A percentile compares a stretch with the other conserved stretches of the same genome.
Conservation (phyloP, 2,113 vertebrate species). For the Cryptotis parvus region DNA sequence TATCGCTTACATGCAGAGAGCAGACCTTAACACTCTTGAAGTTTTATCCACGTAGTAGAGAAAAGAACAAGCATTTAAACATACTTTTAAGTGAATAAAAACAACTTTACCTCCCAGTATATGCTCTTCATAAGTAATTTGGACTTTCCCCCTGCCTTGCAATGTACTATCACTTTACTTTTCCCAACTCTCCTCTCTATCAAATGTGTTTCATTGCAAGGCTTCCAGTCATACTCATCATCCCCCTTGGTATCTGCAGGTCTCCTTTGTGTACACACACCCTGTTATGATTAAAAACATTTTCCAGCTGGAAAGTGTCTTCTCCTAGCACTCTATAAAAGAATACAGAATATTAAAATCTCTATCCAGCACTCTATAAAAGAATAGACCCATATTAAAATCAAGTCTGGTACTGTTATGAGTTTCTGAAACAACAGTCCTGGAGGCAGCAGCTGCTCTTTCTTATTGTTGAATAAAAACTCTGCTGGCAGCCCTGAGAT, state of each 20-base stretch:
- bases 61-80: slow-evolving; percentile 11
- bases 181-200: background rate
- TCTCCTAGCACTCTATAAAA: slow-evolving; percentile 57
- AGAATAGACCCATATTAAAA: slow-evolving; percentile 80
- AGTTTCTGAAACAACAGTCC: slow-evolving; percentile 70
- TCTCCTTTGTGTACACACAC: slow-evolving; percentile 39
- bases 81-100: slow-evolving; percentile 35
- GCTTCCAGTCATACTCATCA: background rate
- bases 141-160: background rate
- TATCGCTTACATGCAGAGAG: background rate
- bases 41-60: background rate
- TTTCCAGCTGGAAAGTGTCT: slow-evolving; percentile 71
- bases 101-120: background rate
- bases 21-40: background rate
- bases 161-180: slow-evolving; percentile 2
- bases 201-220: slow-evolving; percentile 24
- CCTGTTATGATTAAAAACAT: slow-evolving; percentile 67
- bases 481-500: slow-evolving; percentile 55
- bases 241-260: slow-evolving; percentile 27
- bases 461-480: slow-evolving; percentile 53
- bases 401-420: slow-evolving; percentile 54
- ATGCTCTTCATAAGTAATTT: slow-evolving; percentile 38
- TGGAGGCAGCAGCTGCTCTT: slow-evolving; percentile 73
- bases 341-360: slow-evolving; percentile 80
- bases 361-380: slow-evolving; percentile 54